Conservation (phyloP, 1,140 invertebrate genomes). For the Catajapyx aquilonaris region DNA sequence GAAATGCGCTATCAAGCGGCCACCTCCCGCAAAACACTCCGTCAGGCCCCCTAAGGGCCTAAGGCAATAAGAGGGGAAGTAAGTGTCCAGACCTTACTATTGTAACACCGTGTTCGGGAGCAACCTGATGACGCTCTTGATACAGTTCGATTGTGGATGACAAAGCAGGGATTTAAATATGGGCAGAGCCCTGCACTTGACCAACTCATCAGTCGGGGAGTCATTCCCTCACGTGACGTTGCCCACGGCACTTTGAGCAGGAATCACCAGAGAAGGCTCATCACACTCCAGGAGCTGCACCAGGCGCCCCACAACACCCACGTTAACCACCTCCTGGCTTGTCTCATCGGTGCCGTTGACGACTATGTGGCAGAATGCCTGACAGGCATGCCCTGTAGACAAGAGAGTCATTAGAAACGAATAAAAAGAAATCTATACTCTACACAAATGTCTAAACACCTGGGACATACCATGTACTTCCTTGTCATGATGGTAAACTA, state of each 20-base stretch:
- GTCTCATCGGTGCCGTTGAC: constrained; percentile 86
- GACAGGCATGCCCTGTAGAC: constrained; percentile 66
- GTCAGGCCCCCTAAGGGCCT: too few relatives aligned
- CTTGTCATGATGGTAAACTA: constrained; percentile 51
- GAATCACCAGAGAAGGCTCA: constrained; percentile 60
- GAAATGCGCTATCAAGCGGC: too few relatives aligned
- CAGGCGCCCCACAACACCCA: constrained; percentile 48
- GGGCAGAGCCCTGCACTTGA: constrained; percentile 53
- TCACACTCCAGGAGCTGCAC: constrained; percentile 47
- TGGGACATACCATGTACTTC: constrained; percentile 37
- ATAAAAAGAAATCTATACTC: too few relatives aligned
- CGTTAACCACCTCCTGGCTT: constrained; percentile 61
- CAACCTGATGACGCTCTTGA: constrained; percentile 69
- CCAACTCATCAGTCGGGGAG: constrained; percentile 70
- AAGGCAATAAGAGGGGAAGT: too few relatives aligned
- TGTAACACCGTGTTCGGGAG: constrained; percentile 65
- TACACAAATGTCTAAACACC: constrained; percentile 5
- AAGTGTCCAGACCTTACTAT: too few relatives aligned
- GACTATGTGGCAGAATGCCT: constrained; percentile 90
- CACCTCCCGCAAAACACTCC: too few relatives aligned
- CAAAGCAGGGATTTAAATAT: constrained; percentile 47
- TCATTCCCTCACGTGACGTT: constrained; percentile 74
- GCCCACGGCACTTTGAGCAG: constrained; percentile 67
- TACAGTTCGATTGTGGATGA: constrained; percentile 51
- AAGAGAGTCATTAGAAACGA: constrained; percentile 5